Base-by-base conservation (phyloP, 2,888 invertebrate species). In the Cheilosia urbana region DNA sequence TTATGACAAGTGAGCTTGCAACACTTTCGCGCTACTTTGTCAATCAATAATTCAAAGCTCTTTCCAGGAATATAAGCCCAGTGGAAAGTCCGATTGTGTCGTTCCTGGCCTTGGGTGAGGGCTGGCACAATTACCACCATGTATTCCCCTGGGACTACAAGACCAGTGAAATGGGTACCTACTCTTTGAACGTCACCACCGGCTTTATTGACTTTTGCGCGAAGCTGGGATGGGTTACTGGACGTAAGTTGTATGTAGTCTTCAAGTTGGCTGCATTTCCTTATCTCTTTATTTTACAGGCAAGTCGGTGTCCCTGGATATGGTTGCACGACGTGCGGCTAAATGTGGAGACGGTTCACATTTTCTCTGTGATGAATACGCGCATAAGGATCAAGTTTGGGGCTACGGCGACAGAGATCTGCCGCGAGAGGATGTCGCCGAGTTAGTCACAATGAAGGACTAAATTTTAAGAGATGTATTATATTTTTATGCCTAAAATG, bases 101-200 rank as follows among this genome's bases (percentile, higher is more conserved):
- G n/a, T 92, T 96, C 53, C 95, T 96, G 7, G 95, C 96, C 0
- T 91, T 96, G 17, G 96, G 96, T 0, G 96, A 96, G 90, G 96
- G 96, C 17, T 96, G 96, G 96, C 96, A 96, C 91, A 96, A 96
- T 91, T 96, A 95, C 90, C 96, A 96, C 90, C 96, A 96, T 90
- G 96, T 95, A 2, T 92, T 92, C 60, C 96, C 96, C 55, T 95
- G 94, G 95, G 95, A 94, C 90, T 95, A 94, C 92, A 94, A 94
- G 90, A 95, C 95, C 88, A 96, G 93, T 85, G 96, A 95, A 93
- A 93, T 95, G 24, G 96, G 96, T 0, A 92, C 93, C 68, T 93
- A 95, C 76, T 92, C 93, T 15, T 91, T 94, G 72, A 98, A 98
- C 90, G 90, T 96, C 0, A 97, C 97, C 0, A 97, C 97, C 0